A percentile compares a stretch with the other conserved stretches of the same genome.
Evolutionary conservation across 2,113 vertebrate species (phyloP).

Genomic region (Maccullochella peelii): DNA sequence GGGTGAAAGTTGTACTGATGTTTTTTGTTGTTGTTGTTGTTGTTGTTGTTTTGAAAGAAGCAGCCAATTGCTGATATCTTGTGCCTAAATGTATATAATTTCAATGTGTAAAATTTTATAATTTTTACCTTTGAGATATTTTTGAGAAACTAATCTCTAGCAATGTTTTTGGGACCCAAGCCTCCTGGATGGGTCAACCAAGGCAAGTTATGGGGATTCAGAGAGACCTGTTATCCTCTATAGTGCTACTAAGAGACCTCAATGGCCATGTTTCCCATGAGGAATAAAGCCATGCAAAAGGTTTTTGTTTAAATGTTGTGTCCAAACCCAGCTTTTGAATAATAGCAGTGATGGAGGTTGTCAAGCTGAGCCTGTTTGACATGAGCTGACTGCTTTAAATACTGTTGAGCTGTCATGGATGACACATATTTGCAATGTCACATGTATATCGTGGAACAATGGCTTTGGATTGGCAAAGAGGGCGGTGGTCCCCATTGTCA

Average conservation of each 20-base stretch:
- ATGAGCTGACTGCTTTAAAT: not conserved
- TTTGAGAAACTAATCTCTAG: too few relatives aligned
- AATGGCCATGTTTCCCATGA: not conserved
- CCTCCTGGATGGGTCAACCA: not conserved
- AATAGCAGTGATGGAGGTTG: not conserved
- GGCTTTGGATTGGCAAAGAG: not conserved
- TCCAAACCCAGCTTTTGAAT: not conserved
- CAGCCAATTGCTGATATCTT: not conserved
- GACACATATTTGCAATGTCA: not conserved
- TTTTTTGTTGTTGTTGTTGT: not conserved
- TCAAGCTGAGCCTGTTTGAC: not conserved
- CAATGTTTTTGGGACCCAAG: not conserved
- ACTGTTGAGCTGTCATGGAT: not conserved
- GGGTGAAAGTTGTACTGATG: not conserved
- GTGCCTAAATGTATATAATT: not conserved
- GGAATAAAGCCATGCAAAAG: not conserved
- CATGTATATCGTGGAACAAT: not conserved
- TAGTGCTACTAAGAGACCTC: not conserved
- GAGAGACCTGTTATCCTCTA: not conserved
- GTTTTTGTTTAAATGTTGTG: not conserved
- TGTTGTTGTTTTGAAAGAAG: not conserved
- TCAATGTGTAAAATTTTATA: not conserved
- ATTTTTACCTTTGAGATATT: not conserved
- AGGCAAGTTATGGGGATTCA: not conserved
- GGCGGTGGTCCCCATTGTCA: not conserved